A percentile compares a stretch with the other conserved stretches of the same genome.
Evolutionary conservation across 2,113 vertebrate species (phyloP).

Genomic region (Carlito syrichta): DNA sequence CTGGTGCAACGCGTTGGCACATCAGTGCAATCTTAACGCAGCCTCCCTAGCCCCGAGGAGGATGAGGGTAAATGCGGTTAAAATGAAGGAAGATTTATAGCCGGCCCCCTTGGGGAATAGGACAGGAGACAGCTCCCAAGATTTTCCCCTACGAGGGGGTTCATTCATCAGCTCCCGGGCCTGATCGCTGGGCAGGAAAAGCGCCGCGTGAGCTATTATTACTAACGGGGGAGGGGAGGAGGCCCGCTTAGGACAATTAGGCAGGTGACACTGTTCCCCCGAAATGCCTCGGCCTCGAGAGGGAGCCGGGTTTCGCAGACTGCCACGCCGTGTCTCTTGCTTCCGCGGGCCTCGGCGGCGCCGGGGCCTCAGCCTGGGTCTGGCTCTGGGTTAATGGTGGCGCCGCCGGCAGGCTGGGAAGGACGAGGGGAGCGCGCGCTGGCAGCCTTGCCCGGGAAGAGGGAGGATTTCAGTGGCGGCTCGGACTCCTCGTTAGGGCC

Average conservation of each 20-base stretch:
- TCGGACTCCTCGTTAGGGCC: not conserved
- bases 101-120: conserved; percentile 92
- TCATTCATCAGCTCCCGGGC: conserved; percentile 86
- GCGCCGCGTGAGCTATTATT: conserved; percentile 86
- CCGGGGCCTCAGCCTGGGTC: not conserved
- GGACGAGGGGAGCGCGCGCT: not conserved
- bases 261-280: conserved; percentile 92
- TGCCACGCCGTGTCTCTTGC: conserved; percentile 65
- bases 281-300: conserved; percentile 68
- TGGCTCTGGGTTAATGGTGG: conserved; percentile 16
- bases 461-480: not conserved
- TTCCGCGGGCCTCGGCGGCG: not conserved
- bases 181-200: conserved; percentile 82
- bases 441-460: not conserved
- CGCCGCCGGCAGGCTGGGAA: conserved; percentile 16
- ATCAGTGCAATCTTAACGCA: conserved; percentile 97
- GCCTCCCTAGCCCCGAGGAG: conserved; percentile 92
- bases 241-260: conserved; percentile 87
- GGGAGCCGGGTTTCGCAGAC: conserved; percentile 22
- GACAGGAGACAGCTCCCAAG: conserved; percentile 92
- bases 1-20: conserved; percentile 96
- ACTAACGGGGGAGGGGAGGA: conserved; percentile 84
- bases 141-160: conserved; percentile 87
- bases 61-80: conserved; percentile 92
- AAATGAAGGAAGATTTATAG: conserved; percentile 99